These are phyloP conservation scores for Porites lobata DNA, from an alignment of 92 coral and sea anemone genomes.

Conservation along the genomic window DNA sequence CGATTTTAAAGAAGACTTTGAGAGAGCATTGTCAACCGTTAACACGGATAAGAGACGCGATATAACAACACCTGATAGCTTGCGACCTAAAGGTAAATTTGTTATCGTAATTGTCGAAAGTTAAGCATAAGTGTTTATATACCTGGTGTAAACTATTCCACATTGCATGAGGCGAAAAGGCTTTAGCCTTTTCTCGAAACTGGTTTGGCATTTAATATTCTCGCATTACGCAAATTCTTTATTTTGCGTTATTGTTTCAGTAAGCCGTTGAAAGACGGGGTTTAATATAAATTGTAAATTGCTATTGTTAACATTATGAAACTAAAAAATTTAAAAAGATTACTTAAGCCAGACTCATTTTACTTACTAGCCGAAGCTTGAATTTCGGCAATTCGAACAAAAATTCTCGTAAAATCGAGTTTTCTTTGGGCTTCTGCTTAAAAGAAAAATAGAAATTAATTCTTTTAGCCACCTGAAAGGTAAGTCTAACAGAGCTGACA, in stretches of 20 bases:
- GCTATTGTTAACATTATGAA: not conserved
- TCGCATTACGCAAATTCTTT: conserved; percentile 3
- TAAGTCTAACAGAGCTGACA: not conserved
- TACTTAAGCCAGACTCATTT: not conserved
- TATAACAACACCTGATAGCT: conserved; percentile 19
- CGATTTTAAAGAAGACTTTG: conserved; percentile 80
- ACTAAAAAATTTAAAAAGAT: not conserved
- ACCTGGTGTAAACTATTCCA: not conserved
- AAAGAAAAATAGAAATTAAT: no score
- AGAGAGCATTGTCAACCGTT: conserved; percentile 62
- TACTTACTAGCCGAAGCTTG: not conserved
- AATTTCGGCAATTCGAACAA: not conserved
- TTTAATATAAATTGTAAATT: not conserved
- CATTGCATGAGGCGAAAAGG: not conserved
- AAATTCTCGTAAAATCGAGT: no score
- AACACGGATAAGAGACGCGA: conserved; percentile 10
- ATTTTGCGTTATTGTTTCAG: not conserved
- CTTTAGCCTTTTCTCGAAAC: not conserved
- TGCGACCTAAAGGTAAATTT: conserved; percentile 32
- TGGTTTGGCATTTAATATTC: not conserved
- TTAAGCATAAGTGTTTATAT: not conserved
- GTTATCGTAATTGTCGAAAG: not conserved
- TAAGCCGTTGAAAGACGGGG: not conserved
- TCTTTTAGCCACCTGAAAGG: no score
- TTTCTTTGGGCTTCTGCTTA: no score